Evolutionary conservation across 2,797 vertebrate genomes (phyloP).

Genomic region (Phataginus tetradactyla): DNA sequence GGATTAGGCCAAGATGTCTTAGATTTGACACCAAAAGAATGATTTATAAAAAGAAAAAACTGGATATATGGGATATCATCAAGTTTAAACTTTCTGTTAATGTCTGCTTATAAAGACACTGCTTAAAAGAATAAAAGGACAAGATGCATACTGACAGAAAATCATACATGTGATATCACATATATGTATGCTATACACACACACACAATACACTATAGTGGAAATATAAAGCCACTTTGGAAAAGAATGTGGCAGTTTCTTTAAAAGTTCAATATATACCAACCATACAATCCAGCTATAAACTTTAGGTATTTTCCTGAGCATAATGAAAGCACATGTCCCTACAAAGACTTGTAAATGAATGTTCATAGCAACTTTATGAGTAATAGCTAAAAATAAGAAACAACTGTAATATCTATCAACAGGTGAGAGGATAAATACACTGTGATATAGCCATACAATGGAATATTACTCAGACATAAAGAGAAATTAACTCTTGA

Average conservation of each 20-base stretch:
- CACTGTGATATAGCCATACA: not conserved
- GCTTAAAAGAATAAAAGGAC: not conserved
- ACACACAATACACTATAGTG: not conserved
- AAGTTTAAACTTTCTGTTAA: slow-evolving; percentile 6
- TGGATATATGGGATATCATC: not conserved
- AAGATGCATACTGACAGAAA: not conserved
- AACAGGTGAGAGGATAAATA: not conserved
- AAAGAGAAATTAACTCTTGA: not conserved
- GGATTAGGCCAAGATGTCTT: not conserved
- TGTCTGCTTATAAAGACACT: not conserved
- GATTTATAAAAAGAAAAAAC: not conserved
- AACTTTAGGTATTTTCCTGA: not conserved
- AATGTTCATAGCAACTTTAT: not conserved
- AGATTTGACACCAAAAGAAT: not conserved
- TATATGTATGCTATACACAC: not conserved
- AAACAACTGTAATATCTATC: not conserved
- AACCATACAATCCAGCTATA: not conserved
- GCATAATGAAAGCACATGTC: not conserved
- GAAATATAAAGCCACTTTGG: not conserved
- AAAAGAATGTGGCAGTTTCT: not conserved
- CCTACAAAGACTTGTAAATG: not conserved
- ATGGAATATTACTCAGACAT: not conserved
- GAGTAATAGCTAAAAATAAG: not conserved
- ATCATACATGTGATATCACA: not conserved
- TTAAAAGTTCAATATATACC: not conserved